Conservation (phyloP, 2,113 vertebrate species). For the Chionis minor region DNA sequence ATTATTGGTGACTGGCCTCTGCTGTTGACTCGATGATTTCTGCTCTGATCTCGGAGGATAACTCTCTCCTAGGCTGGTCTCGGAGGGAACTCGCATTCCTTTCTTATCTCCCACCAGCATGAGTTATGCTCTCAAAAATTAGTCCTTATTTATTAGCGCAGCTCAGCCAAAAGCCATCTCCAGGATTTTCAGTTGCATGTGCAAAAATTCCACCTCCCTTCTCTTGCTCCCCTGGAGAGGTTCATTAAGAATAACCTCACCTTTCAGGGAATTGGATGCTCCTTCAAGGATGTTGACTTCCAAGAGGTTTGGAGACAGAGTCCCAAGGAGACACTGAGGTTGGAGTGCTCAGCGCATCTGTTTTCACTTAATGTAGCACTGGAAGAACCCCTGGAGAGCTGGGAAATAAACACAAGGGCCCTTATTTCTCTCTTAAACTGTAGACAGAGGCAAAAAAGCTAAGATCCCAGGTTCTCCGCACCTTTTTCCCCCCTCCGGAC, state of each 20-base stretch:
- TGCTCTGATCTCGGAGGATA: constrained; percentile 72
- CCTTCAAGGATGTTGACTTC: constrained; percentile 34
- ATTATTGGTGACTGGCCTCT: constrained; percentile 57
- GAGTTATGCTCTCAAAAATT: constrained; percentile 70
- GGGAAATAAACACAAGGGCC: background rate
- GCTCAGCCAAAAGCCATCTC: constrained; percentile 72
- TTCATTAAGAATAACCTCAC: constrained; percentile 55
- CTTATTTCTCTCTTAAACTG: background rate
- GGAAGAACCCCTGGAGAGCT: background rate
- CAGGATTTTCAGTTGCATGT: constrained; percentile 52
- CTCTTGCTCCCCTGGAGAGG: constrained; percentile 38
- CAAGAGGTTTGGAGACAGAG: constrained; percentile 19
- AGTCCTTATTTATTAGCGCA: constrained; percentile 64
- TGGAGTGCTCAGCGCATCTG: background rate
- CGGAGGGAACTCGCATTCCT: constrained; percentile 72
- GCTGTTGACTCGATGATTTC: constrained; percentile 66
- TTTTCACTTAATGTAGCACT: background rate
- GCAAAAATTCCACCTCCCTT: constrained; percentile 69
- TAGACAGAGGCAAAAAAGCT: background rate
- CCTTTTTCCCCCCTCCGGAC: background rate
- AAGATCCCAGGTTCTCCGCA: background rate
- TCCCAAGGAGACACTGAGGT: background rate
- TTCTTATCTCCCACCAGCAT: constrained; percentile 77
- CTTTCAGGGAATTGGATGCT: constrained; percentile 41
- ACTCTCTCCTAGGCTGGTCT: constrained; percentile 67